Evolutionary conservation across 2,888 invertebrate species (phyloP), one percentile per base, ranked within the genome.

Genomic region (Ormyrus rosae): DNA sequence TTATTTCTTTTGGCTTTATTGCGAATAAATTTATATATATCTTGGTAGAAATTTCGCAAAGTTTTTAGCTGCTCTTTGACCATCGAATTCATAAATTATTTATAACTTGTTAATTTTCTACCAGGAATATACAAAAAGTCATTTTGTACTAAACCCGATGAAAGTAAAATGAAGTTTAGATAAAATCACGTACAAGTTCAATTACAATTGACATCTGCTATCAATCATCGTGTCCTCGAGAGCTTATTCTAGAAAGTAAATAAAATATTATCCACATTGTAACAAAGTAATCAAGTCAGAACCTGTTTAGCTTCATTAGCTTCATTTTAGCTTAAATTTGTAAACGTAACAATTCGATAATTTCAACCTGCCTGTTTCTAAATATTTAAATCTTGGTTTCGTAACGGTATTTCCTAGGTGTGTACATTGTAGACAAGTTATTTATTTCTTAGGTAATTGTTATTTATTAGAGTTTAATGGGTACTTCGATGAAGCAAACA

Each of bases 81-180:
- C 34, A 34, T 34, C 34, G 34, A 34, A 34, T 34, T 4, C 34
- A 34, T 3, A 2, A 34, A 34, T 34, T 34, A 34, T 34, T 34
- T 34, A 13, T 48, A 10, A 5, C 6, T 60, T 60, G 9, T 9
- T n/a, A 46, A 46, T 9, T 69, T 69, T 58, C 5, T 48, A 56
- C 55, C n/a, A 55, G 51, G 34, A 34, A 34, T 34, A 34, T 34
- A 34, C 34, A 34, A 34, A 34, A 34, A 34, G 34, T 34, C 34
- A 34, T 34, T 34, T 34, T 34, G 34, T 34, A 73, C 55, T 55
- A 55, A 34, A 34, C 34, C 34, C n/a, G 55, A 73, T 63, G 72
- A 73, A 73, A 73, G 72, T 73, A 73, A 53, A 64, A 73, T 7
- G 45, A 60, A 60, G 50, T 48, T 48, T 48, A n/a, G n/a, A 48